Evolutionary conservation across 2,797 vertebrate genomes (phyloP), one percentile per base, ranked within the genome.

Genomic region (Hybognathus amarus): DNA sequence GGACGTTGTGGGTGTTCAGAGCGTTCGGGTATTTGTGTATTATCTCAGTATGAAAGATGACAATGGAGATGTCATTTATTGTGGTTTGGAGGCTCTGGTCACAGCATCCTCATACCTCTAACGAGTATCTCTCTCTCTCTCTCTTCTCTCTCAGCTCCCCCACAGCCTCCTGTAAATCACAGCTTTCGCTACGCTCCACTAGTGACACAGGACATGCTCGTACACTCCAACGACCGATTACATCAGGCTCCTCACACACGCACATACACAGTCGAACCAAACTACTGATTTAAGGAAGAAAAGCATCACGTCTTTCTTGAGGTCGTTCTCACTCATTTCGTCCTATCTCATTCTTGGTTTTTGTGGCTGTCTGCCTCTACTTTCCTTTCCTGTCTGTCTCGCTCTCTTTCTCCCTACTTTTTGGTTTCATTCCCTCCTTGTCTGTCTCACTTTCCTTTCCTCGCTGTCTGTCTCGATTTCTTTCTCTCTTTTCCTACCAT

Each of bases 181-280:
- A 85, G 85, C 77, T 87, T 87, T 84, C 61, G 66, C 79, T 80
- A 73, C 68, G 63, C 84, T 88, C 61, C 82, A 69, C 77, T 85
- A 82, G 77, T 77, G 86, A 87, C 75, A 83, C 82, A 87, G 67
- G 79, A 86, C 82, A 83, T 82, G 83, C 84, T 84, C 79, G 83
- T 82, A 85, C 85, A 87, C 78, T 71, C 64, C 70, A 67, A 61
- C 75, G 73, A 82, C 71, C 54, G 76, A 85, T 87, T 87, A 84
- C 82, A 86, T 86, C 82, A 88, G 87, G 40, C 66, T 8, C 61
- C 38, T 70, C 38, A 4, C 79, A 15, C 56, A 3, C 50, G 13
- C 71, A 83, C 85, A 68, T 24, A 79, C 30, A 12, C 69, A 73
- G 27, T 74, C 27, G 64, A 52, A 45, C 36, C 67, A 42, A 82